Conservation (phyloP, 2,888 invertebrate species). For the Dione juno region DNA sequence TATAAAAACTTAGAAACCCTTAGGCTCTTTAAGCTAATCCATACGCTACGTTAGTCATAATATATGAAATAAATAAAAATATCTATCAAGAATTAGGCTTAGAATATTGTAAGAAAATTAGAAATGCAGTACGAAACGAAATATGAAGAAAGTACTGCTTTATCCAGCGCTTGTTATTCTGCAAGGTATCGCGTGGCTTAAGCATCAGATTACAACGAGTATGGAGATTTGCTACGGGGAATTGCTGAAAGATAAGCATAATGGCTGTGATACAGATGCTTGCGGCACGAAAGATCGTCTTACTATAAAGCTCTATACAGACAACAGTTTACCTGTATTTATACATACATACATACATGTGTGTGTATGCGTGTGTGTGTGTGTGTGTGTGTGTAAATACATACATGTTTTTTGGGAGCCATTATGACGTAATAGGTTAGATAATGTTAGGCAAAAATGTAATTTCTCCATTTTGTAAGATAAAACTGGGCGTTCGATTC, state of each 20-base stretch:
- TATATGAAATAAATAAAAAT: no score
- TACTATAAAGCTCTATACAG: neutral
- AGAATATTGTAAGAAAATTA: neutral
- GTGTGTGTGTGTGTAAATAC: no score
- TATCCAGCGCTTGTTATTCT: constrained; percentile 5
- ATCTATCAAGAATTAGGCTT: neutral
- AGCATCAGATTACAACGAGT: neutral
- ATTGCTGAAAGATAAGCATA: constrained; percentile 8
- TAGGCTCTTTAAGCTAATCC: no score
- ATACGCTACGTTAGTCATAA: no score
- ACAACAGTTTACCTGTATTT: neutral
- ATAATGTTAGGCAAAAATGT: no score
- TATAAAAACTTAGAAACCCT: no score
- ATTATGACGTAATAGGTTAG: no score
- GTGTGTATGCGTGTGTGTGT: no score
- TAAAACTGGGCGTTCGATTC: no score
- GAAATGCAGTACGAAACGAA: neutral
- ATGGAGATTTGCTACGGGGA: constrained; percentile 9
- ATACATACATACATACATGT: neutral
- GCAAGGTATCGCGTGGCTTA: constrained; percentile 5
- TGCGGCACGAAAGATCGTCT: neutral
- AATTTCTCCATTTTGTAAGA: no score
- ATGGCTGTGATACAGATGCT: constrained; percentile 12
- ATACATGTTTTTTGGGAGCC: no score
- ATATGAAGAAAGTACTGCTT: neutral